Base-by-base conservation (phyloP, 37 sponge, comb jelly and placozoan genomes). In the Petrosia ficiformis region DNA sequence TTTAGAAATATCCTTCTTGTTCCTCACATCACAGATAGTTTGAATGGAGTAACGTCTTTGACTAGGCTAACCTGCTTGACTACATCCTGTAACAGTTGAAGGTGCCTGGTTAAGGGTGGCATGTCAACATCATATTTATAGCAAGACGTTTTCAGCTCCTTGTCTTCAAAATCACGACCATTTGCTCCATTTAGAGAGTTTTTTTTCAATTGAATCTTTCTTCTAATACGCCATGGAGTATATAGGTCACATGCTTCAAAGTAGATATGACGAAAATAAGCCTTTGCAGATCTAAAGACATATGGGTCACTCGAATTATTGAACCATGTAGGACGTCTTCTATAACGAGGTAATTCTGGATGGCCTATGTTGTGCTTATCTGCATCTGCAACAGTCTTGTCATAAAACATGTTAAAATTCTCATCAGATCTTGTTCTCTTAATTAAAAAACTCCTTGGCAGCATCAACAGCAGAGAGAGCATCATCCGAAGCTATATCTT, bases 401-500 rank as follows among this genome's bases (percentile, higher is more conserved):
- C 14, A 48, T 48, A 48, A 14, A 48, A 48, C 14, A 19, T 48
- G 14, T 48, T 14, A 48, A 48, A 48, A 19, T 8, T 48, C 14
- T 48, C 54, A 48, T 48, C n/a, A n/a, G n/a, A n/a, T 48, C 54
- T 48, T 48, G 14, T 8, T 48, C 54, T 14, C 14, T 48, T 48
- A 14, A n/a, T n/a, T n/a, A 14, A 48, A 48, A 48, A 48, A 48
- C 8, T 48, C 14, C 14, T 48, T 48, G 54, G 54, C 54, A 19
- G 54, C 54, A 48, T 48, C 54, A 48, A 48, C 54, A 48, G 54
- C 54, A 48, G 54, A 48, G 14, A 48, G 54, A 19, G 54, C 54
- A 48, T 48, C 54, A 48, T 14, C 14, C 14, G 14, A 48, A 48
- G 14, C 54, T 19, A 19, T 48, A 48, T 48, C 14, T 48, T 48